Evolutionary conservation across 2,888 invertebrate genomes (phyloP), one percentile per base, ranked within the genome.

Genomic region (Eupeodes latifasciatus): DNA sequence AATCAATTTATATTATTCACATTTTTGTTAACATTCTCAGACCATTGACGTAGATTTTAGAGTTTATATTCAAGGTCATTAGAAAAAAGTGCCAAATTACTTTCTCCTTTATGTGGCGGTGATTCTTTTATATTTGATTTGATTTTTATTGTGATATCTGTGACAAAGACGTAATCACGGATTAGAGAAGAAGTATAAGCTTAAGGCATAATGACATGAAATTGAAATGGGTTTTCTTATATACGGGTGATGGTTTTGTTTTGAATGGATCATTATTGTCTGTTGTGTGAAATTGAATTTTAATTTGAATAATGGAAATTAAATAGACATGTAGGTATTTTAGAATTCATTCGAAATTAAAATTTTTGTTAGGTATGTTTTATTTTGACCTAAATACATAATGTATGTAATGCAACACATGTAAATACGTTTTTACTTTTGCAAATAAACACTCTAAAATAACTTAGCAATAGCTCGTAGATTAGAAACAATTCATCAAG

Each of bases 11-110:
- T 51, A 11, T 16, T 34, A 40, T 40, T 40, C 9, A 40, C 40
- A 40, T 40, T 40, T 40, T 27, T 27, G 27, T 40, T 9, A 40
- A 40, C 40, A 40, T 40, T 40, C 40, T 40, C 40, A 40, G 40
- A 40, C 40, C n/a, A 49, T 44, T 47, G 34, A 67, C 67, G 49
- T 49, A 51, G 67, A 27, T 14, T 51, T 5, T 34, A 10, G 49
- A 51, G n/a, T 67, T 67, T 19, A 36, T 34, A 36, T 51, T 67
- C 67, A 67, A 67, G 67, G 67, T 67, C 67, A 67, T 36, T 67
- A 34, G 9, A 51, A 34, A 36, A 51, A 61, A 7, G n/a, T 34
- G 34, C n/a, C 5, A 11, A n/a, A 34, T 67, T 34, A 67, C 51
- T 67, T 67, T 67, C 67, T 67, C n/a, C 27, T 11, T 67, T 49